Evolutionary conservation across 2,888 invertebrate species (phyloP), one percentile per base, ranked within the genome.

Genomic region (Chloromyia formosa): DNA sequence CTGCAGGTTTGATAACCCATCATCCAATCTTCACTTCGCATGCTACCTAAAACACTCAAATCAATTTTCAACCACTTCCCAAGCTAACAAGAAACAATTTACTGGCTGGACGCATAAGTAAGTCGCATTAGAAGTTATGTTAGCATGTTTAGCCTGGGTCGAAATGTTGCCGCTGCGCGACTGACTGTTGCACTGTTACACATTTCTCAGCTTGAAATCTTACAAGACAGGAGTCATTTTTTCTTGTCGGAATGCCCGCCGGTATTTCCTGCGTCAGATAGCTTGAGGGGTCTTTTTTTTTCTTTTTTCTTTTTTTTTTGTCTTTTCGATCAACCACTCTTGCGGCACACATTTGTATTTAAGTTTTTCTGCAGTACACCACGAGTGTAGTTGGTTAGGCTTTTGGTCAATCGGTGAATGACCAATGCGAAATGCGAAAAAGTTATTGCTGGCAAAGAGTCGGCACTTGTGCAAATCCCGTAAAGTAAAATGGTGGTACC

Each of bases 161-260:
- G 18, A 14, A 45, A 10, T 9, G 14, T 4, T 42, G 18, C 18
- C 5, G 64, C 3, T 35, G 27, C 22, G 66, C 45, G 18, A 49
- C 49, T 45, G 66, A 66, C 49, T 45, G 66, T 49, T 71, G 71
- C 20, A 20, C 71, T 56, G 56, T 71, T 71, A 71, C 58, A 56
- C 42, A 71, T 71, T 71, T 71, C 71, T 18, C 58, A 58, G 71
- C 42, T 71, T 56, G 20, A 56, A 71, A 71, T 62, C 62, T 53
- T 73, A 53, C 73, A 73, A 73, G 62, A 73, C 73, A 61, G 61
- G 61, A 73, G 49, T 73, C 73, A 61, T 62, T 73, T 73, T 62
- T 64, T 62, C 56, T 64, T 64, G 64, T 56, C 56, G 74, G 74
- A 74, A 74, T 74, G 64, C 54, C 40, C 64, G 20, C 74, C 53